Percentiles rank a stretch among this genome's conserved stretches.
Conservation (phyloP, 2,797 vertebrate genomes). For the Iguana delicatissima region DNA sequence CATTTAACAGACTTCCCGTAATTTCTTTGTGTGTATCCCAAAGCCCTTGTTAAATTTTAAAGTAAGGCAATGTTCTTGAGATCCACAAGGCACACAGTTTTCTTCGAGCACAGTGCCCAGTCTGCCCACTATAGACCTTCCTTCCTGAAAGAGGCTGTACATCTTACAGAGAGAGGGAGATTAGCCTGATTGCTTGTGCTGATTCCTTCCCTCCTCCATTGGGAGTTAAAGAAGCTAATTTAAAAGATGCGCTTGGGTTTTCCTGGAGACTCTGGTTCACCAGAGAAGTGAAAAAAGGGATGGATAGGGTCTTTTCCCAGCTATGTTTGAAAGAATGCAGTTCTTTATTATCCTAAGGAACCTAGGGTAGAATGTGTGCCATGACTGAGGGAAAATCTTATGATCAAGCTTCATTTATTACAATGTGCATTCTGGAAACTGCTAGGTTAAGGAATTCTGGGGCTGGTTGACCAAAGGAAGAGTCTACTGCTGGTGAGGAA, state of each 20-base stretch:
- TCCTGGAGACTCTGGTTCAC: neutral
- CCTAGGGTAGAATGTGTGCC: neutral
- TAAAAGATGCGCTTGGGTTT: slow-evolving; percentile 42
- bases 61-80: neutral
- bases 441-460: neutral
- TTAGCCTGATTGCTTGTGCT: neutral
- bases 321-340: neutral
- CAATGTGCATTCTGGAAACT: neutral
- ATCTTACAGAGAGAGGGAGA: neutral
- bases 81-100: slow-evolving; percentile 24
- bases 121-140: neutral
- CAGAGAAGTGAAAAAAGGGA: neutral
- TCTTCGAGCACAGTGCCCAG: neutral
- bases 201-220: slow-evolving; percentile 4
- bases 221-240: slow-evolving; percentile 28
- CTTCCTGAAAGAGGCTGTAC: slow-evolving; percentile 1
- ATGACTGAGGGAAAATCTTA: neutral
- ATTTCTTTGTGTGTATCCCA: neutral
- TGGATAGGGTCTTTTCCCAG: neutral
- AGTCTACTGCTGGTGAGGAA: neutral
- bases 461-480: neutral
- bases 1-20: slow-evolving; percentile 54
- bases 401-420: neutral
- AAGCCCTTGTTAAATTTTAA: slow-evolving; percentile 42
- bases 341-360: neutral